Conservation (phyloP, 2,888 invertebrate genomes). For the Drosophila dives region DNA sequence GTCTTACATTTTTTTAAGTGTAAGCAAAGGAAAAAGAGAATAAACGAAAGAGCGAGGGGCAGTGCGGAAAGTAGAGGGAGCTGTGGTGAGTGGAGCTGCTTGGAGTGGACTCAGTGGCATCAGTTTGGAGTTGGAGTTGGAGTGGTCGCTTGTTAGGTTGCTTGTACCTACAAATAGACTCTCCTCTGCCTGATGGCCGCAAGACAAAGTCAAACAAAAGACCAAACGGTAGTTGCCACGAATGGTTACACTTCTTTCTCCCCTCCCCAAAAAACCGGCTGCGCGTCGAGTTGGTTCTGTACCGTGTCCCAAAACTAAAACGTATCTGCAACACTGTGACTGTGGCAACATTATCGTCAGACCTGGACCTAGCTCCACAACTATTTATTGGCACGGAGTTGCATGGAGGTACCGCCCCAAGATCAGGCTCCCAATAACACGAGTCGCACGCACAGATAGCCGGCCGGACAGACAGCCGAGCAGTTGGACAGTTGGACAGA, state of each 20-base stretch:
- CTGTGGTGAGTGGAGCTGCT: not conserved
- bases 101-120: slow-evolving; percentile 40
- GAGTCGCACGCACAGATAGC: slow-evolving; percentile 34
- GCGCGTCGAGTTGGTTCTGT: slow-evolving; percentile 22
- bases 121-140: slow-evolving; percentile 23
- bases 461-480: not conserved
- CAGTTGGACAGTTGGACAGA: slow-evolving; percentile 23
- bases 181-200: slow-evolving; percentile 63
- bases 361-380: slow-evolving; percentile 28
- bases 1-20: not conserved
- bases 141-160: slow-evolving; percentile 62
- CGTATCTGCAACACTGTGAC: slow-evolving; percentile 67
- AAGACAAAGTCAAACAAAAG: slow-evolving; percentile 80
- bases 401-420: slow-evolving; percentile 9
- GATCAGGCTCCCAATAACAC: slow-evolving; percentile 48
- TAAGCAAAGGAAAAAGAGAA: slow-evolving; percentile 7
- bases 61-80: slow-evolving; percentile 15
- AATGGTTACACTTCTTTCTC: slow-evolving; percentile 46
- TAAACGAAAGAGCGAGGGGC: slow-evolving; percentile 22
- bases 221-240: slow-evolving; percentile 79
- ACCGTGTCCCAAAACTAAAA: slow-evolving; percentile 10
- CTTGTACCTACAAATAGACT: slow-evolving; percentile 78
- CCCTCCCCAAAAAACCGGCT: slow-evolving; percentile 57
- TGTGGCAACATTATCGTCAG: slow-evolving; percentile 25
- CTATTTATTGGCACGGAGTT: slow-evolving; percentile 52